These are phyloP conservation scores for Xiphophorus hellerii DNA, from an alignment of 2,113 vertebrate genomes.

Conservation along the genomic window DNA sequence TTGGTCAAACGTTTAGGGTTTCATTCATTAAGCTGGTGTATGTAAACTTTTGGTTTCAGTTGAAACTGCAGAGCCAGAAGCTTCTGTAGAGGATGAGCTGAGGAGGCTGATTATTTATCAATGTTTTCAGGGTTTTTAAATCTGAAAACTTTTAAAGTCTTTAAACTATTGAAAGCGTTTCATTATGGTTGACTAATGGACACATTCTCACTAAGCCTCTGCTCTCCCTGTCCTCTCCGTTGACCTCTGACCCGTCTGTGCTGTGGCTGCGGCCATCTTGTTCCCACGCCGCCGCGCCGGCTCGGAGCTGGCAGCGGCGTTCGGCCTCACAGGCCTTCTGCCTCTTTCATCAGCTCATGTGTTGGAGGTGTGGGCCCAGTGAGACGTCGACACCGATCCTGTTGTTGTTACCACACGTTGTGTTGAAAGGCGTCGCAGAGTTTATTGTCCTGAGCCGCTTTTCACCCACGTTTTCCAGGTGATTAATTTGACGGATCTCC, in stretches of 20 bases:
- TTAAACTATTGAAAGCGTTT: too few species aligned
- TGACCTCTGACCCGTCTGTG: constrained; percentile 32
- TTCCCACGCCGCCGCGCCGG: constrained; percentile 22
- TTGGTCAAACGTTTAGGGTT: too few species aligned
- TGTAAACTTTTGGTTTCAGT: too few species aligned
- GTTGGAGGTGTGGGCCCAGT: constrained; percentile 40
- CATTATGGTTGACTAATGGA: too few species aligned
- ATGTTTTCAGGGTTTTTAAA: too few species aligned
- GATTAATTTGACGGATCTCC: constrained; percentile 14
- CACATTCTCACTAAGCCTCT: too few species aligned
- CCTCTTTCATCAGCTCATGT: constrained; percentile 52
- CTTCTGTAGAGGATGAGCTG: too few species aligned
- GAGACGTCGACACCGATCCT: constrained; percentile 30
- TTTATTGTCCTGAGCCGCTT: constrained; percentile 55
- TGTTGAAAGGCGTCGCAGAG: constrained; percentile 48
- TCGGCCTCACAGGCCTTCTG: constrained; percentile 6
- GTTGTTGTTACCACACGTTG: constrained; percentile 53
- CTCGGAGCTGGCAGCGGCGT: constrained; percentile 1
- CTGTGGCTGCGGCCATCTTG: background rate
- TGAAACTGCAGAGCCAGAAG: too few species aligned
- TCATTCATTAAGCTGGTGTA: too few species aligned
- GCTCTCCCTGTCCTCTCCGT: background rate
- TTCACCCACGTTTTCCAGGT: constrained; percentile 33
- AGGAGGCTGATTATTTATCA: too few species aligned
- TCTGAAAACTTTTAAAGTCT: too few species aligned